Evolutionary conservation across 2,888 invertebrate genomes (phyloP), one percentile per base, ranked within the genome.

Genomic region (Brenthis hecate): DNA sequence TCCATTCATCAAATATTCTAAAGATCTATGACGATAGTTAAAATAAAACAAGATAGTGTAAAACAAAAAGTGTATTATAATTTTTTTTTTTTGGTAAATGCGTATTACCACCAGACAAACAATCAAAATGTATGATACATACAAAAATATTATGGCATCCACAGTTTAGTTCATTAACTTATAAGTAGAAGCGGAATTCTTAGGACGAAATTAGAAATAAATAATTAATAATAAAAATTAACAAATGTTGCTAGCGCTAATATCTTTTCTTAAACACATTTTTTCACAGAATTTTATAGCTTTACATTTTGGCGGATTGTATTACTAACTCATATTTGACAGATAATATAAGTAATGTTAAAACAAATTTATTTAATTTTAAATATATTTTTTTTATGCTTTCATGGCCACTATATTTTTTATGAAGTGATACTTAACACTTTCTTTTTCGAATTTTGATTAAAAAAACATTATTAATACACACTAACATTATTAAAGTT

Each of bases 1-100:
- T 0, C 28, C 28, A 28, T 28, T 4, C 28, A 28, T 28, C 4
- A 28, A 4, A 28, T 28, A 5, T 28, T 11, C 8, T 8, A 43
- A 43, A 3, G 36, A 43, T 1, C 11, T 43, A 43, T 11, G 36
- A 43, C 13, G 6, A 19, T 28, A 56, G 16, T 32, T 13, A 47
- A 54, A 58, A 66, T 48, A 56, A 70, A 65, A 61, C 65, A 63
- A 3, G 11, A 65, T 14, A 51, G 6, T 68, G 48, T 67, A 68
- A 69, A 70, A 68, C 63, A 65, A 71, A 71, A 70, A 70, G 65
- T 51, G 56, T 67, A 85, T 81, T 83, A 83, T 85, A 86, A 85
- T 86, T 84, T 87, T 80, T 86, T 84, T 87, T 80, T 91, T 91
- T 91, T 92, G 92, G 91, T 92, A 92, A 91, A 92, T 92, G 92